Percentiles rank a stretch among this genome's conserved stretches.
phyloP scores from a whole-genome alignment of 2,797 vertebrate genomes.

The Agapornis canus region DNA sequence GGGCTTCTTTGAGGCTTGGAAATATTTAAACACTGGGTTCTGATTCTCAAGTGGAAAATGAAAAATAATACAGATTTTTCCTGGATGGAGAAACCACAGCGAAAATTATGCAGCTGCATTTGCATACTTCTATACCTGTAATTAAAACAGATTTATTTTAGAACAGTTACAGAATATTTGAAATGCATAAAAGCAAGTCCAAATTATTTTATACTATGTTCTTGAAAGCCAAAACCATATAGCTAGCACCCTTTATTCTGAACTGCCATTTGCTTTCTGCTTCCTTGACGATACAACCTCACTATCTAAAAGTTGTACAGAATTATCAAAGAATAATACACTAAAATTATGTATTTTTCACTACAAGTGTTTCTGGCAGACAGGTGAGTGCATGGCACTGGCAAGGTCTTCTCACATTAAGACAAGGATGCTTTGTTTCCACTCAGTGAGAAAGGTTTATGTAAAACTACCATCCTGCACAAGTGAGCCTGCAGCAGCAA shows the following conservation, averaged over 20 bases:
- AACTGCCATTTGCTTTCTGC: neutral
- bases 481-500: neutral
- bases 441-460: neutral
- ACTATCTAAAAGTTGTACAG: neutral
- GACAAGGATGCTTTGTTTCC: neutral
- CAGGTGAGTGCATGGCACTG: neutral
- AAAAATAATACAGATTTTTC: neutral
- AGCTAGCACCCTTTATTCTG: neutral
- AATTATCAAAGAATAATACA: neutral
- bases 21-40: neutral
- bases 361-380: neutral
- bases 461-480: neutral
- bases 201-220: neutral
- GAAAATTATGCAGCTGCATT: neutral
- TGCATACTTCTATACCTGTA: neutral
- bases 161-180: neutral
- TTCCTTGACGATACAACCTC: rapidly evolving
- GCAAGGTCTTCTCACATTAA: neutral
- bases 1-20: neutral
- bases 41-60: neutral
- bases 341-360: neutral
- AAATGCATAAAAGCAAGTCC: neutral
- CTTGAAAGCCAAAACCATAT: neutral
- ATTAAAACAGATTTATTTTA: neutral
- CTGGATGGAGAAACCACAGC: neutral